These are phyloP conservation scores for Ciconia maguari DNA, from an alignment of 2,113 vertebrate species.

Conservation along the genomic window DNA sequence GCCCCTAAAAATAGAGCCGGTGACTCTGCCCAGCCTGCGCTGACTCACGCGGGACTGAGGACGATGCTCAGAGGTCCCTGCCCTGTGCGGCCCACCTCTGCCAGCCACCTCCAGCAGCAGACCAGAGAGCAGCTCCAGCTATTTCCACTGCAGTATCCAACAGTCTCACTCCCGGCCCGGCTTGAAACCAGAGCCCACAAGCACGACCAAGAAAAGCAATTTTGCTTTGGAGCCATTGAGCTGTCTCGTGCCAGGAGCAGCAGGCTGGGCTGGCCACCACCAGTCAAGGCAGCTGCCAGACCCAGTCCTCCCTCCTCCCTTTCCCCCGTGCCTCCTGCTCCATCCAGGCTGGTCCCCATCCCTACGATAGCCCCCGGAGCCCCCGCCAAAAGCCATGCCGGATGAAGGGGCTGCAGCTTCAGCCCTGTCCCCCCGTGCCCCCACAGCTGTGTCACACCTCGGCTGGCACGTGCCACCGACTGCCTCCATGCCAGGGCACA, in stretches of 20 bases:
- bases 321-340: neutral
- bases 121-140: neutral
- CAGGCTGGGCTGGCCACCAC: neutral
- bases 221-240: slow-evolving; percentile 17
- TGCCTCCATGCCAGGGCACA: neutral
- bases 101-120: neutral
- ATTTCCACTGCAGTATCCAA: slow-evolving; percentile 47
- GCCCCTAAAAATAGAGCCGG: neutral
- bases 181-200: neutral
- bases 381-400: neutral
- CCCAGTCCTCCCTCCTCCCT: neutral
- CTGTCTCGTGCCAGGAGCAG: slow-evolving; percentile 1
- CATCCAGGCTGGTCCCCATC: neutral
- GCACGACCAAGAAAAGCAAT: neutral
- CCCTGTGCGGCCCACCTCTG: neutral
- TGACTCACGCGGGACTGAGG: neutral
- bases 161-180: neutral
- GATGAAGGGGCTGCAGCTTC: neutral
- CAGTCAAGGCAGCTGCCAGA: neutral
- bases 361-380: rapidly evolving
- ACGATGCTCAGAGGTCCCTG: neutral
- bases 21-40: neutral
- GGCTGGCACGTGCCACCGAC: neutral
- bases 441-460: rapidly evolving
- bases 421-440: neutral